Evolutionary conservation across 2,113 vertebrate species (phyloP).

Genomic region (Myiopsitta monachus): DNA sequence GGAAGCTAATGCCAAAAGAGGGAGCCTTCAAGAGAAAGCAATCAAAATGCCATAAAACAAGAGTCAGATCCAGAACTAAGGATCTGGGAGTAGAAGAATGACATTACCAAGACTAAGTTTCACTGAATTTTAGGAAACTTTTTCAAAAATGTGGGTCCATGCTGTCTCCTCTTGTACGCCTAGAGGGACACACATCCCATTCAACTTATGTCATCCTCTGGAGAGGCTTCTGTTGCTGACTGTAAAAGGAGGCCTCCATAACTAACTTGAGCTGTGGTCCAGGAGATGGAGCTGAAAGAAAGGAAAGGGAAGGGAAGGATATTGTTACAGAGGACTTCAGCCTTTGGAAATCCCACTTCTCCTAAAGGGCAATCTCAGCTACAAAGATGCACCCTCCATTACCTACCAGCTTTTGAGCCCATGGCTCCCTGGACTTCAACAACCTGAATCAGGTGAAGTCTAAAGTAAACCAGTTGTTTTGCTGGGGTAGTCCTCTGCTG

Average conservation of each 20-base stretch:
- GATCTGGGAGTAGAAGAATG: neutral
- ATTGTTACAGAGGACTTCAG: neutral
- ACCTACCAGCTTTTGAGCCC: neutral
- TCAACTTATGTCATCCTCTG: neutral
- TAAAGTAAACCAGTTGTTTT: neutral
- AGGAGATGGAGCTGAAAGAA: neutral
- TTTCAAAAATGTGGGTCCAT: neutral
- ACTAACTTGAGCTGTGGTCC: neutral
- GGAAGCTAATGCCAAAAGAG: accelerated
- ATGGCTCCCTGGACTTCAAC: neutral
- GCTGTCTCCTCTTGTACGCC: neutral
- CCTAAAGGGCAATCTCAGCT: neutral
- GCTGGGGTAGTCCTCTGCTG: neutral
- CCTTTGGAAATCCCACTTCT: neutral
- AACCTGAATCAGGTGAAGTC: accelerated
- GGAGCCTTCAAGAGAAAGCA: neutral
- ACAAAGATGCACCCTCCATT: neutral
- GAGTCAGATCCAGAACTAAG: neutral
- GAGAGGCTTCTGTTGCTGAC: neutral
- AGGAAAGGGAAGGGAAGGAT: accelerated
- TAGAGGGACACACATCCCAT: neutral
- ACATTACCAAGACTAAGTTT: neutral
- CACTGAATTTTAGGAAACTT: neutral
- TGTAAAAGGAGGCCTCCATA: neutral
- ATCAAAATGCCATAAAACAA: accelerated